Evolutionary conservation across 2,888 invertebrate genomes (phyloP), one percentile per base, ranked within the genome.

Genomic region (Meta bourneti): DNA sequence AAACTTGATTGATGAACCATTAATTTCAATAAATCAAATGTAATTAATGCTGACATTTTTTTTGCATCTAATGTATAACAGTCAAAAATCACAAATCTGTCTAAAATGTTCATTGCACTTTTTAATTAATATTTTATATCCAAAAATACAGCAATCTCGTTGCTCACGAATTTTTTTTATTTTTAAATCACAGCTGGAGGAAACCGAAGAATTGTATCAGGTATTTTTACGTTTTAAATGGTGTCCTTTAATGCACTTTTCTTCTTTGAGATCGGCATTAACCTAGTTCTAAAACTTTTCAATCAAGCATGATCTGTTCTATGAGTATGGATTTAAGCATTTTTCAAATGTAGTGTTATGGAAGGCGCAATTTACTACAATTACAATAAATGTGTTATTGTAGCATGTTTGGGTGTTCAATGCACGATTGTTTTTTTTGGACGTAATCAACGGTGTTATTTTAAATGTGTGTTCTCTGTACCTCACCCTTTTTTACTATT

Each of bases 141-240:
- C 54, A 19, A 80, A 80, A 20, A 0, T 61, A 34, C 11, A 61
- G 16, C 8, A 61, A 61, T 8, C 61, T 8, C 61, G 16, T 61
- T 61, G 61, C 81, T 82, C 49, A 51, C 69, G 16, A 51, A 13
- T 34, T 74, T 72, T 87, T 72, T 88, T 72, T 86, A 19, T 83
- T 70, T 84, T 80, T 89, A 71, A 82, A 75, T 11, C 52, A 72
- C 80, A 92, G 90, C 89, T 72, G 86, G 86, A 54, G 86, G 89
- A 78, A 92, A 89, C 86, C 85, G 92, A 85, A 85, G 89, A 72
- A 92, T 92, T 54, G 92, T 92, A 8, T 92, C 92, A 92, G 89
- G 92, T 92, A 92, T 86, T 77, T 83, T 49, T 82, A 70, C 48
- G 49, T 11, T 87, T 72, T 71, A 20, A 87, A 69, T 52, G 71